Percentiles rank a stretch among this genome's conserved stretches.
Conservation (phyloP, 1,140 invertebrate genomes). For the Hyphantria cunea region DNA sequence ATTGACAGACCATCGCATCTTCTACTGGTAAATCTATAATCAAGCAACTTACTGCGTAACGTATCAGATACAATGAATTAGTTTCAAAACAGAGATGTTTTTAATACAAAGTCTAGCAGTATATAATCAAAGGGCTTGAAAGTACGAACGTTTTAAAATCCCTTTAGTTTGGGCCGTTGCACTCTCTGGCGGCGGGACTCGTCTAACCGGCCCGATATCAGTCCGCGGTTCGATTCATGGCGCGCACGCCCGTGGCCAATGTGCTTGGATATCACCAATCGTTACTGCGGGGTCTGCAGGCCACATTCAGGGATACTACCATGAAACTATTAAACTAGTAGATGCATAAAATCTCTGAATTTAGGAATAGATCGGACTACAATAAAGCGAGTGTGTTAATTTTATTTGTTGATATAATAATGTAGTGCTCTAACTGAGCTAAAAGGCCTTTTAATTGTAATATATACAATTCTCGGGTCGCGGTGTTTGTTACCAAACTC, state of each 20-base stretch:
- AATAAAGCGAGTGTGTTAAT: too few relatives aligned
- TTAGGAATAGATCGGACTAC: too few relatives aligned
- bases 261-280: constrained; percentile 67
- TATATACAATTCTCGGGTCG: too few relatives aligned
- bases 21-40: too few relatives aligned
- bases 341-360: too few relatives aligned
- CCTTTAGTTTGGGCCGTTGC: constrained; percentile 78
- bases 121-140: constrained; percentile 69
- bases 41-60: too few relatives aligned
- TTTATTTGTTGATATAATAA: too few relatives aligned
- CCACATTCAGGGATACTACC: constrained; percentile 50
- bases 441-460: too few relatives aligned
- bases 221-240: constrained; percentile 74
- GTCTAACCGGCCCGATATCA: constrained; percentile 80
- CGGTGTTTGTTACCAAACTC: too few relatives aligned
- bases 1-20: not conserved
- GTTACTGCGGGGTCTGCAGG: constrained; percentile 54
- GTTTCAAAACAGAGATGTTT: not conserved
- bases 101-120: constrained; percentile 25
- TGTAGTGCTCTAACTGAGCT: too few relatives aligned
- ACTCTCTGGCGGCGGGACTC: constrained; percentile 69
- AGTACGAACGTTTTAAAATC: constrained; percentile 75
- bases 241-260: constrained; percentile 61
- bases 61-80: too few relatives aligned
- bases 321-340: constrained; percentile 33